Evolutionary conservation across 1,140 invertebrate genomes (phyloP).

Genomic region (Bradynema listronoti): DNA sequence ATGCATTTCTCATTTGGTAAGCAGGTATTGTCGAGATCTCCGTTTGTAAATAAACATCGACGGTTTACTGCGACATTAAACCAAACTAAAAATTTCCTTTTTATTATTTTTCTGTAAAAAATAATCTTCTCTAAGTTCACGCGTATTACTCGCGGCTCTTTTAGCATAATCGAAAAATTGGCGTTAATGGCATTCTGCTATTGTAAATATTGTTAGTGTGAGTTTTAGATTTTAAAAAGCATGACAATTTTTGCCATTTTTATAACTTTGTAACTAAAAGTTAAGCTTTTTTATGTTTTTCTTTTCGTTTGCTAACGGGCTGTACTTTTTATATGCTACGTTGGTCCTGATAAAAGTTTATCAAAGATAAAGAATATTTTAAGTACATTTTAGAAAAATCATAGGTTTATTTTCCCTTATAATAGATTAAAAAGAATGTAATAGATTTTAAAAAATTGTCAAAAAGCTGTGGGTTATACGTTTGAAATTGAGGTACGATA

Average conservation of each 20-base stretch:
- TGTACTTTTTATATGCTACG: too few species aligned
- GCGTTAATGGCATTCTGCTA: not conserved
- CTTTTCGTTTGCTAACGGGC: too few species aligned
- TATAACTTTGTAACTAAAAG: too few species aligned
- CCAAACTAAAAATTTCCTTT: constrained; percentile 42
- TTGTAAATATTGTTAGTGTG: not conserved
- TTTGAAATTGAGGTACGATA: not conserved
- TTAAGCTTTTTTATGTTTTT: too few species aligned
- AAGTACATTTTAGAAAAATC: too few species aligned
- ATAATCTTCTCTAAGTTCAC: not conserved
- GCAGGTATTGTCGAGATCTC: constrained; percentile 48
- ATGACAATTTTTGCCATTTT: not conserved
- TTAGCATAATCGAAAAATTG: not conserved
- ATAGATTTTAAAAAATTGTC: too few species aligned
- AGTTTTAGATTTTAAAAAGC: not conserved
- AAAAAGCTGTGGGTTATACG: not conserved
- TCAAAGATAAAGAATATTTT: too few species aligned
- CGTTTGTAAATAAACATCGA: constrained; percentile 26
- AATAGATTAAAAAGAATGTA: too few species aligned
- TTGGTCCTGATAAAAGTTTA: too few species aligned
- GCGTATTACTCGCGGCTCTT: not conserved
- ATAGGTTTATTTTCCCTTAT: too few species aligned
- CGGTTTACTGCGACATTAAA: constrained; percentile 43
- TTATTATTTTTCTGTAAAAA: not conserved
- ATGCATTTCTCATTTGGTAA: constrained; percentile 53